Conservation (phyloP, 2,113 vertebrate species). For the Sigmodon hispidus region DNA sequence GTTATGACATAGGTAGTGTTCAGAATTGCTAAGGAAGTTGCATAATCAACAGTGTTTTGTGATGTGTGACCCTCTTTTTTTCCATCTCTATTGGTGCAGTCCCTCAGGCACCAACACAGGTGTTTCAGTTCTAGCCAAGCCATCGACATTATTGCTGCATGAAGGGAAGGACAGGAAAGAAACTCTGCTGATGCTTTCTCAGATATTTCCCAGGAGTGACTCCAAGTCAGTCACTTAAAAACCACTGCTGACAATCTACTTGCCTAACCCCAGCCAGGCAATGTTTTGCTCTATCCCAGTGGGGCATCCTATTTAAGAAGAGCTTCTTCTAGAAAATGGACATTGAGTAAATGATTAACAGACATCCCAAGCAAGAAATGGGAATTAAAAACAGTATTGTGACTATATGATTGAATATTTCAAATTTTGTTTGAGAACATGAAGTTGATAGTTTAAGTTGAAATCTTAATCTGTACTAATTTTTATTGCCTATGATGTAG, state of each 20-base stretch:
- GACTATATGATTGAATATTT: not conserved
- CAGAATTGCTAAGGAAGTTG: not conserved
- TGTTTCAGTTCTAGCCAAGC: not conserved
- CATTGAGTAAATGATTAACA: not conserved
- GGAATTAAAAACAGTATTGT: not conserved
- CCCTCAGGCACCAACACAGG: not conserved
- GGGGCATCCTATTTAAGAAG: not conserved
- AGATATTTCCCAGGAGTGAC: not conserved
- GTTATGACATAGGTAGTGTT: not conserved
- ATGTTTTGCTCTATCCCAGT: conserved; percentile 18
- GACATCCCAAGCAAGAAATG: not conserved
- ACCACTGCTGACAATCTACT: not conserved
- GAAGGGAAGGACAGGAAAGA: not conserved
- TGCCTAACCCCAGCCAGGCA: not conserved
- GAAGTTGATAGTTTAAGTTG: not conserved
- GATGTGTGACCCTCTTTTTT: not conserved
- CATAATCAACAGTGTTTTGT: not conserved
- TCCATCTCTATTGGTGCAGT: not conserved
- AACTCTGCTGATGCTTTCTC: not conserved
- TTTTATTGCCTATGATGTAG: not conserved
- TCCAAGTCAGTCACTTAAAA: not conserved
- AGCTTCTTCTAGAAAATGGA: not conserved
- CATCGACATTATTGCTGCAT: not conserved
- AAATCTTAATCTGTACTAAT: not conserved
- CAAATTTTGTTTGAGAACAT: not conserved